Base-by-base conservation (phyloP, 2,113 vertebrate genomes). In the Dasyurus viverrinus region DNA sequence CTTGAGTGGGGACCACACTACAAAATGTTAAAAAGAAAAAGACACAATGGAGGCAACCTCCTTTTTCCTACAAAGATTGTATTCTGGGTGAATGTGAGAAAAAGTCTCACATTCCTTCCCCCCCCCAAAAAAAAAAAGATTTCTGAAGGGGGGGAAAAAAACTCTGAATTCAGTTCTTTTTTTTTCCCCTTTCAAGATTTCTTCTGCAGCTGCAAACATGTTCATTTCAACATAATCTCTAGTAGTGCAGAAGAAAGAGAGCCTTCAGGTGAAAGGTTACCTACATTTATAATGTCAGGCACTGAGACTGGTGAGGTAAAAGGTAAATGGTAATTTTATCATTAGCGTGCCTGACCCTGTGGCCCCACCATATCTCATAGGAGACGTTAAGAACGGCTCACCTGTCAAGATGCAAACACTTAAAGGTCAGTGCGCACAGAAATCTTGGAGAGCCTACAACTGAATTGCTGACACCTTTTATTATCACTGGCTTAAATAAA, bases 241-340 rank as follows among this genome's bases (percentile, higher is more conserved):
- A 84, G 27, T 27, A 96, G 11, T 95, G 96, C 97, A 96, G 96
- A 98, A 98, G 97, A 98, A 98, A 98, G 97, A 98, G 94, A 97
- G 96, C 97, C 95, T 98, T 95, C 98, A 97, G 98, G 99, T 99
- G 98, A 99, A 99, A 99, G 98, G 98, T 98, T 98, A 98, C 97
- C 98, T 98, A 98, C 98, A 98, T 99, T 99, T 98, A 98, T 98
- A 99, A 98, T 99, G 98, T 98, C 98, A 99, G 98, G 97, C 94
- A 93, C 96, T 0, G 94, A 98, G 98, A 94, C 97, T 97, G 97
- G 98, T 36, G 91, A 98, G 98, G 98, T 98, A 98, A 98, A 98
- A 98, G 98, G 98, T 98, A 98, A 98, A 99, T 98, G 98, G 98
- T 98, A 99, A 99, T 99, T 98, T 99, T 98, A 98, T 98, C 98